A percentile compares a stretch with the other conserved stretches of the same genome.
Conservation (phyloP, 2,113 vertebrate species). For the Rhea americana region DNA sequence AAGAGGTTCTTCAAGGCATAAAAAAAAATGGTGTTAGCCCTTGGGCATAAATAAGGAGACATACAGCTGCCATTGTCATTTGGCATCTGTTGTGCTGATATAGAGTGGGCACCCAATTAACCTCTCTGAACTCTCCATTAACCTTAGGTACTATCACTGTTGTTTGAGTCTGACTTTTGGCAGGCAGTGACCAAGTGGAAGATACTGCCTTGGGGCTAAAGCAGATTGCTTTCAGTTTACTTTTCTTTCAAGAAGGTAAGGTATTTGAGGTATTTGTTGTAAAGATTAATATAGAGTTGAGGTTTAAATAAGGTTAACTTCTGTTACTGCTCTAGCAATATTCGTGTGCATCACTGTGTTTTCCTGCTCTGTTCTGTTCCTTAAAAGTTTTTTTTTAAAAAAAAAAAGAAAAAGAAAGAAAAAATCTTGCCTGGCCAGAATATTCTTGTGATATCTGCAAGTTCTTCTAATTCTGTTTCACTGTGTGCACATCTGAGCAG, state of each 20-base stretch:
- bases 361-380: neutral
- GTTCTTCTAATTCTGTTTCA: neutral
- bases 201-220: neutral
- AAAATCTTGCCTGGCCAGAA: neutral
- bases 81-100: neutral
- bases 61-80: neutral
- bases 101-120: neutral
- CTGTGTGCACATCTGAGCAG: neutral
- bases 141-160: neutral
- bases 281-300: neutral
- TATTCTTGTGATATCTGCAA: neutral
- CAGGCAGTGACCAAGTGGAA: neutral
- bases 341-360: neutral
- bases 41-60: neutral
- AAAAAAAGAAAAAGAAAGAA: too few species aligned
- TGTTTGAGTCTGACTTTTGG: neutral
- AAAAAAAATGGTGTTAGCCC: neutral
- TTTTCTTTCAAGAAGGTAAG: neutral
- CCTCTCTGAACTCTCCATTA: neutral
- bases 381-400: neutral
- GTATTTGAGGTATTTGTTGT: neutral
- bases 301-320: neutral
- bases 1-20: neutral
- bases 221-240: neutral
- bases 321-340: neutral